Conservation (phyloP, 2,888 invertebrate species). For the Troides aeacus region DNA sequence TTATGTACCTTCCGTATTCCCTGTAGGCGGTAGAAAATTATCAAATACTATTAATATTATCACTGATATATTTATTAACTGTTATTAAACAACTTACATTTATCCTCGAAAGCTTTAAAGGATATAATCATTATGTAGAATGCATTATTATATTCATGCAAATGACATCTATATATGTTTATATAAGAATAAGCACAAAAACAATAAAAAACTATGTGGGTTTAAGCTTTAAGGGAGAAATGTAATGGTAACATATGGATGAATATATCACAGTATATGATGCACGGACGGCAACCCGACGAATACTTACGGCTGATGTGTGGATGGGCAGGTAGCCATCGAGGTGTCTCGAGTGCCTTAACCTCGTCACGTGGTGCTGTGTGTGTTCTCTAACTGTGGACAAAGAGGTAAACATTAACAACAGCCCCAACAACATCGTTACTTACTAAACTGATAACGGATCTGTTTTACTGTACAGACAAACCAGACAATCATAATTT, state of each 20-base stretch:
- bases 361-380: slow-evolving; percentile 68
- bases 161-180: slow-evolving; percentile 48
- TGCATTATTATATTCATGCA: slow-evolving; percentile 43
- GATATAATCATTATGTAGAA: slow-evolving; percentile 14
- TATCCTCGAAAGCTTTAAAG: slow-evolving; percentile 29
- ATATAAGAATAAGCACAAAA: slow-evolving; percentile 59
- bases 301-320: slow-evolving; percentile 64
- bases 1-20: slow-evolving; percentile 28
- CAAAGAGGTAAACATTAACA: slow-evolving; percentile 34
- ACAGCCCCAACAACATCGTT: no score
- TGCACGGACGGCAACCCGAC: slow-evolving; percentile 30
- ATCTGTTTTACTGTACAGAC: no score
- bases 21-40: slow-evolving; percentile 26
- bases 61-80: background rate
- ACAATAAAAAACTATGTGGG: slow-evolving; percentile 64
- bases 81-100: slow-evolving; percentile 22
- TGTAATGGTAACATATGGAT: slow-evolving; percentile 32
- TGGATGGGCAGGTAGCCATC: slow-evolving; percentile 60
- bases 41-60: slow-evolving; percentile 13
- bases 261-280: slow-evolving; percentile 23
- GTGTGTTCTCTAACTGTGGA: slow-evolving; percentile 66
- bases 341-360: slow-evolving; percentile 68
- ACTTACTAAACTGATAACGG: no score
- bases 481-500: no score
- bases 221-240: slow-evolving; percentile 60